These are phyloP conservation scores for Blastobasis lacticolella DNA, from an alignment of 2,888 invertebrate genomes.

Conservation along the genomic window DNA sequence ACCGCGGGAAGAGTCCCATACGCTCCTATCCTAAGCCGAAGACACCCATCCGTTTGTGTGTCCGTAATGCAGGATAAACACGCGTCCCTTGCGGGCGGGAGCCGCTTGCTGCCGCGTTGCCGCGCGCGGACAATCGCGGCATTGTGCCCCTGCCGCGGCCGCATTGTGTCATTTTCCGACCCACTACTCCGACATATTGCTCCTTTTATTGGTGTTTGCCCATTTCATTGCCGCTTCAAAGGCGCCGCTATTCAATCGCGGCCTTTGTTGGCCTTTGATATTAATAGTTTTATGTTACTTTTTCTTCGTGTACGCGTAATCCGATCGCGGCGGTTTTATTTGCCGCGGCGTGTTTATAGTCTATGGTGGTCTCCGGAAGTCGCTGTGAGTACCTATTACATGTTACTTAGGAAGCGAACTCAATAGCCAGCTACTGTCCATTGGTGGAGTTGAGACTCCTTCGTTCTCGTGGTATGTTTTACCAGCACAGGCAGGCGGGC, in stretches of 20 bases:
- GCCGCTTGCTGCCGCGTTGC: slow-evolving; percentile 16
- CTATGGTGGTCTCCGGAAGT: too few species aligned
- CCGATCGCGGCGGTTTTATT: not conserved
- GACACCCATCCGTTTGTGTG: too few species aligned
- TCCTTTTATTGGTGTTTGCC: slow-evolving; percentile 36
- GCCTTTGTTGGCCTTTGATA: slow-evolving; percentile 9
- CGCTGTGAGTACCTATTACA: too few species aligned
- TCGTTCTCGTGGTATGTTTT: too few species aligned
- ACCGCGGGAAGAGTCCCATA: too few species aligned
- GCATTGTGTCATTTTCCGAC: slow-evolving; percentile 56
- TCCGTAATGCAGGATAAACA: not conserved
- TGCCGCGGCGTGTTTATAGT: not conserved
- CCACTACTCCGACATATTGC: slow-evolving; percentile 46
- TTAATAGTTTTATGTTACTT: slow-evolving; percentile 14
- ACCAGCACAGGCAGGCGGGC: too few species aligned
- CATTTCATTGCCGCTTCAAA: slow-evolving; percentile 18
- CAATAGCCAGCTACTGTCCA: too few species aligned
- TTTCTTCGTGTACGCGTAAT: not conserved
- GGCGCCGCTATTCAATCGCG: slow-evolving; percentile 8
- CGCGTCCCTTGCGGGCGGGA: not conserved
- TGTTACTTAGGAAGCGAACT: too few species aligned
- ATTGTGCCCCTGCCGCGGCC: slow-evolving; percentile 27
- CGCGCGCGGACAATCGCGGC: slow-evolving; percentile 37
- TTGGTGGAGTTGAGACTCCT: too few species aligned
- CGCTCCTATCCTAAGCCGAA: too few species aligned